Percentiles rank a stretch among this genome's conserved stretches.
Evolutionary conservation across 2,113 vertebrate genomes (phyloP).

Genomic region (Chascanopsetta lugubris): DNA sequence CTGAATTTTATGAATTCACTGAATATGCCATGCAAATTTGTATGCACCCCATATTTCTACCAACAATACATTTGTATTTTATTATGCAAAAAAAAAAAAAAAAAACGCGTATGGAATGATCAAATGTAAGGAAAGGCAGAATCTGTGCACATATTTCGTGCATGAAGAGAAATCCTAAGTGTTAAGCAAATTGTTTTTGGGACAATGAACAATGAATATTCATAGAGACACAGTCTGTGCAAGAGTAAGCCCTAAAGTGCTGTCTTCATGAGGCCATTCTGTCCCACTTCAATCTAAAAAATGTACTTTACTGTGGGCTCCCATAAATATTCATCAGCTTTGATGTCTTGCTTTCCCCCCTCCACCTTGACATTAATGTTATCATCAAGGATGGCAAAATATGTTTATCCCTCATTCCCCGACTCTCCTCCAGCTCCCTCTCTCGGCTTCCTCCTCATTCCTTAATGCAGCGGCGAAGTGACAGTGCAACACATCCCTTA

Average conservation of each 20-base stretch:
- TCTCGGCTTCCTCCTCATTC: conserved; percentile 35
- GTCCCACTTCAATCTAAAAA: conserved; percentile 74
- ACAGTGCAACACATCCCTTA: conserved; percentile 59
- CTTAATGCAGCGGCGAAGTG: conserved; percentile 47
- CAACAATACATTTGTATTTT: not conserved
- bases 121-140: conserved; percentile 36
- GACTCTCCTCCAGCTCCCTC: conserved; percentile 23
- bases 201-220: conserved; percentile 81
- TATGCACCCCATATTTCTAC: not conserved
- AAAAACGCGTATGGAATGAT: conserved; percentile 12
- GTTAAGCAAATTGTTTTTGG: conserved; percentile 75
- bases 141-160: conserved; percentile 46
- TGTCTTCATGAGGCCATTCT: conserved; percentile 74
- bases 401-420: conserved; percentile 49
- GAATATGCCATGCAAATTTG: not conserved
- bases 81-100: conserved; percentile 1
- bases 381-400: conserved; percentile 69
- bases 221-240: conserved; percentile 63
- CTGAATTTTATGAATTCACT: not conserved
- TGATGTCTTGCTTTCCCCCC: conserved; percentile 70
- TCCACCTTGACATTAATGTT: conserved; percentile 77
- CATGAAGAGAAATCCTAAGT: conserved; percentile 62
- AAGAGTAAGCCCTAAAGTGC: conserved; percentile 74
- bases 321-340: conserved; percentile 77
- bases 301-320: conserved; percentile 74